Conservation (phyloP, 2,888 invertebrate species). For the Eilema sororculum region DNA sequence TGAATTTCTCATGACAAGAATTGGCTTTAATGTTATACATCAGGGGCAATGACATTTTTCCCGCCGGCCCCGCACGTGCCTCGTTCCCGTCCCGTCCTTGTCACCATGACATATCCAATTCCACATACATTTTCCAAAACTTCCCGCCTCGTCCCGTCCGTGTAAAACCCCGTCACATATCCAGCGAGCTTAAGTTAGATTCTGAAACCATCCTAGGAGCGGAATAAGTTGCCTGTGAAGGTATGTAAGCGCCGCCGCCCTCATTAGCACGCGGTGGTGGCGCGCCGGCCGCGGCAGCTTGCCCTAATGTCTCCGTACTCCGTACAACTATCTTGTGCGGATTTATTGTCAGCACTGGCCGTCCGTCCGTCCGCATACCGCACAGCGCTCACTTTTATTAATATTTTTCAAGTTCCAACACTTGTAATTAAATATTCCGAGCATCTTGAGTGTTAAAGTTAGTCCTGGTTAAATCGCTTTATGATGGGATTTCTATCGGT, state of each 20-base stretch:
- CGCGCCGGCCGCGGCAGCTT: slow-evolving; percentile 54
- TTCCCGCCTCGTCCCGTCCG: too few species aligned
- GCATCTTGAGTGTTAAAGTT: not conserved
- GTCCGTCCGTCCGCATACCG: not conserved
- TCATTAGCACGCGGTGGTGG: slow-evolving; percentile 58
- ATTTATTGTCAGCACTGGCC: slow-evolving; percentile 54
- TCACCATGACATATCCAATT: too few species aligned
- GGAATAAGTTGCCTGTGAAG: slow-evolving; percentile 20
- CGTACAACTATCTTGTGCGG: slow-evolving; percentile 51
- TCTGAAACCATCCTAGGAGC: slow-evolving; percentile 4
- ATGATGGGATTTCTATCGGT: not conserved
- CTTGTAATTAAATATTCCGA: slow-evolving; percentile 18
- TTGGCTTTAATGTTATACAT: too few species aligned
- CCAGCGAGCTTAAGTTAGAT: not conserved
- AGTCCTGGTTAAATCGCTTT: not conserved
- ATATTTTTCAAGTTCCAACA: slow-evolving; percentile 31
- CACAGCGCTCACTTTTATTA: slow-evolving; percentile 34
- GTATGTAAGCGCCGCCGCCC: slow-evolving; percentile 14
- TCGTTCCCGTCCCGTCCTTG: too few species aligned
- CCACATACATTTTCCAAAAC: too few species aligned
- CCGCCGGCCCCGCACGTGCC: too few species aligned
- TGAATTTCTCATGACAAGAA: too few species aligned
- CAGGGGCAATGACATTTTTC: too few species aligned
- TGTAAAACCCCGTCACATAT: too few species aligned
- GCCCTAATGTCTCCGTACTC: slow-evolving; percentile 59